These are phyloP conservation scores for Casuarius casuarius DNA, from an alignment of 2,113 vertebrate species.

Conservation along the genomic window DNA sequence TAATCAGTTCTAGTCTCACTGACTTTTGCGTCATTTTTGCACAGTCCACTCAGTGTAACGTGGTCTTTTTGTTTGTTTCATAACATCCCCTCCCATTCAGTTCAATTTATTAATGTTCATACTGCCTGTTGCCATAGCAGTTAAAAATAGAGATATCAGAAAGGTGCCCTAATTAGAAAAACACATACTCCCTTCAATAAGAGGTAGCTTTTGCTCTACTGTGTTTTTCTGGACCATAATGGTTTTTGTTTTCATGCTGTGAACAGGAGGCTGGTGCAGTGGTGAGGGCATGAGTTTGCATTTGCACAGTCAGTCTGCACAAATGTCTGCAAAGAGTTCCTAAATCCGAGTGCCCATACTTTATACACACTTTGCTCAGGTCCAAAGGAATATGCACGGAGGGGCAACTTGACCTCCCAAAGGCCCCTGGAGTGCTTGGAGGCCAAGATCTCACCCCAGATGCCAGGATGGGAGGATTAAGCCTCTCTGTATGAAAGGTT, in stretches of 20 bases:
- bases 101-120: neutral
- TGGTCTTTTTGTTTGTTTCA: neutral
- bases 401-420: accelerated
- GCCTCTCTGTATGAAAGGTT: neutral
- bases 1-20: neutral
- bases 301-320: accelerated
- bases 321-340: neutral
- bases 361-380: neutral
- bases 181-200: neutral
- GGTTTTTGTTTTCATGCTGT: neutral
- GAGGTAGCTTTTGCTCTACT: neutral
- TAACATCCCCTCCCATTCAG: neutral
- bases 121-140: neutral
- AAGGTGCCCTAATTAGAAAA: neutral
- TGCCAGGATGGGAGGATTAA: accelerated
- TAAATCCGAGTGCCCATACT: neutral
- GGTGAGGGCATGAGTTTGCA: accelerated
- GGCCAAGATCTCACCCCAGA: neutral
- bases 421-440: neutral
- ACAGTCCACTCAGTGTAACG: neutral
- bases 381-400: neutral
- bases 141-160: neutral
- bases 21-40: neutral
- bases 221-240: neutral
- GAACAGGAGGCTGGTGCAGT: accelerated